phyloP scores from a whole-genome alignment of 2,113 vertebrate genomes.

The Megaceryle torquata region DNA sequence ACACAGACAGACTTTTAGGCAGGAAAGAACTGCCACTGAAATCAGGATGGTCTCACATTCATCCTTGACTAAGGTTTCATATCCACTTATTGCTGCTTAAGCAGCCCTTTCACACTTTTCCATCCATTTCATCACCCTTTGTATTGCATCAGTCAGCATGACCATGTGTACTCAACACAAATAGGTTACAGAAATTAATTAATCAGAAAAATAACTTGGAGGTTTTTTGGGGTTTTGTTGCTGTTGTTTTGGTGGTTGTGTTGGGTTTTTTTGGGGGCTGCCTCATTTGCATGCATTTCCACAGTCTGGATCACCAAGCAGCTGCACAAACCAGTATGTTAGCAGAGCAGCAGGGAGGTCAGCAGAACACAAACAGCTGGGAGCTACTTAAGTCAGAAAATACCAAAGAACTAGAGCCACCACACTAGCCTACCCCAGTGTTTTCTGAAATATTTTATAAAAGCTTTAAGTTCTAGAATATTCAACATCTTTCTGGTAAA shows the following conservation, averaged over 20 bases:
- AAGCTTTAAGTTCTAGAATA: background rate
- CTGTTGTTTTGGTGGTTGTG: background rate
- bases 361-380: background rate
- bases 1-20: background rate
- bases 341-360: background rate
- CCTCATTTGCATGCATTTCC: background rate
- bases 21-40: background rate
- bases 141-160: background rate
- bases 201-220: background rate
- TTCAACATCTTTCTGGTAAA: background rate
- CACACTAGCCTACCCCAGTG: background rate
- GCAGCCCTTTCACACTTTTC: background rate
- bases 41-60: background rate
- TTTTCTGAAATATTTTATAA: background rate
- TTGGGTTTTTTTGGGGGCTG: background rate
- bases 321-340: background rate
- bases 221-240: too few relatives aligned
- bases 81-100: background rate
- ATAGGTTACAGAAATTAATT: background rate
- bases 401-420: background rate
- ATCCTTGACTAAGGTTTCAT: background rate
- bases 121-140: background rate
- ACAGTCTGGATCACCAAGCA: background rate
- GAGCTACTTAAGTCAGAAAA: background rate
- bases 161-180: background rate